Percentiles rank a stretch among this genome's conserved stretches.
Conservation (phyloP, 2,888 invertebrate genomes). For the Sycophila texana region DNA sequence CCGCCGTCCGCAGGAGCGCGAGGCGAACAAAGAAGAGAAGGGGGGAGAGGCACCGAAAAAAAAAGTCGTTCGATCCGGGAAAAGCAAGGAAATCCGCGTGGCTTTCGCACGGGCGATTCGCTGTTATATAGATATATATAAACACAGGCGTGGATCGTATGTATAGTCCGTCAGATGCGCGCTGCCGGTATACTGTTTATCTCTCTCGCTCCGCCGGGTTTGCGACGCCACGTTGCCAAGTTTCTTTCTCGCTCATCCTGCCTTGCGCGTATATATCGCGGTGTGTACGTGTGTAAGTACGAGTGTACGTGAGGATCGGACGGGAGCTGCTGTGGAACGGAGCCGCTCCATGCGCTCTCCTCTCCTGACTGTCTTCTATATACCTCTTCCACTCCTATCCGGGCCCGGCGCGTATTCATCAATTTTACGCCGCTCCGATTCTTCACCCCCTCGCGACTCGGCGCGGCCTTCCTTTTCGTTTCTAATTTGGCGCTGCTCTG, state of each 20-base stretch:
- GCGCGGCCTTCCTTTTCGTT: too few relatives aligned
- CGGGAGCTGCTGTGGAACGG: not conserved
- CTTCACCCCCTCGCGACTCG: not conserved
- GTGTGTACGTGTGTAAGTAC: not conserved
- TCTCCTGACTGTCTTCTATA: constrained; percentile 29
- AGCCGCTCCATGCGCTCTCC: constrained; percentile 43
- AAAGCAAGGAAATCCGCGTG: constrained; percentile 33
- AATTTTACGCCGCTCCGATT: constrained; percentile 21
- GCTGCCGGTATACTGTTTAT: not conserved
- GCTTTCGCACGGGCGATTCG: too few relatives aligned
- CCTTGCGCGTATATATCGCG: constrained; percentile 14
- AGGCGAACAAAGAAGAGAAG: not conserved
- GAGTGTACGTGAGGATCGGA: not conserved
- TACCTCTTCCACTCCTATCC: not conserved
- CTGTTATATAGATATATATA: too few relatives aligned
- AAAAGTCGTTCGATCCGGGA: not conserved
- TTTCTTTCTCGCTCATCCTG: constrained; percentile 27
- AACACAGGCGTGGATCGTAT: too few relatives aligned
- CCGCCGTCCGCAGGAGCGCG: not conserved
- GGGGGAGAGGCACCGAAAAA: not conserved
- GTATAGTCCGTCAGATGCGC: too few relatives aligned
- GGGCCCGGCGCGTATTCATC: constrained; percentile 12
- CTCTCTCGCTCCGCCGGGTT: constrained; percentile 16
- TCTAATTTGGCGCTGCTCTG: too few relatives aligned
- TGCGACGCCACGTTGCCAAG: constrained; percentile 61